Percentiles rank a stretch among this genome's conserved stretches.
phyloP scores from a whole-genome alignment of 1,140 invertebrate species.

The Orius insidiosus region DNA sequence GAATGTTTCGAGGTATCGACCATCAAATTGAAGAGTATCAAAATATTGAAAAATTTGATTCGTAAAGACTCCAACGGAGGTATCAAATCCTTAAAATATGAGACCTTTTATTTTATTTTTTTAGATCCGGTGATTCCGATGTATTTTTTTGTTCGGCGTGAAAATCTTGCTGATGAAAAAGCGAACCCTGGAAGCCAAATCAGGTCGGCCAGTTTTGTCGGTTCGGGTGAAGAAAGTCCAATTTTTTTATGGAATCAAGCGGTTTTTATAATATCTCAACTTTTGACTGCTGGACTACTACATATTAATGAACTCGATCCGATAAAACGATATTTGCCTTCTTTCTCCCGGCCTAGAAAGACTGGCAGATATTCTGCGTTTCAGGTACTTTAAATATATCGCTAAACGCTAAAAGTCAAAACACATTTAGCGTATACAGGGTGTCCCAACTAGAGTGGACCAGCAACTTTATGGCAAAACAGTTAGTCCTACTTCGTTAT shows the following conservation, averaged over 20 bases:
- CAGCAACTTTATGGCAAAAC: too few species aligned
- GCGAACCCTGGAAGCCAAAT: constrained; percentile 49
- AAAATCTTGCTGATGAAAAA: constrained; percentile 57
- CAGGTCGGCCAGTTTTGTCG: constrained; percentile 39
- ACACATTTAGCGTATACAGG: too few species aligned
- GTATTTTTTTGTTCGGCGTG: constrained; percentile 82
- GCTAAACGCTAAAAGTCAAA: too few species aligned
- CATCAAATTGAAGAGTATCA: constrained; percentile 87
- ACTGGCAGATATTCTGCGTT: constrained; percentile 90
- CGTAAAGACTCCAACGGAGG: constrained; percentile 62
- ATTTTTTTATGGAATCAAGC: constrained; percentile 48
- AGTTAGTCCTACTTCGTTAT: too few species aligned
- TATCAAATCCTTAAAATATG: constrained; percentile 23
- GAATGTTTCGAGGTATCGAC: constrained; percentile 73
- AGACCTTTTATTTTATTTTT: constrained; percentile 12
- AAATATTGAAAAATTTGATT: constrained; percentile 53
- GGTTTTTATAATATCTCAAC: constrained; percentile 81
- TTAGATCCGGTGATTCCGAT: constrained; percentile 64
- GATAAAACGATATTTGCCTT: constrained; percentile 84
- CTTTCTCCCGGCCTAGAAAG: constrained; percentile 79
- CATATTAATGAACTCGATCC: constrained; percentile 93
- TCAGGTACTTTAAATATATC: constrained; percentile 49
- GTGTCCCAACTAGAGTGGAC: too few species aligned
- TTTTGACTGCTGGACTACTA: constrained; percentile 72
- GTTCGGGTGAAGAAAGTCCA: constrained; percentile 28